Evolutionary conservation across 2,113 vertebrate genomes (phyloP).

Genomic region (Phalacrocorax aristotelis): DNA sequence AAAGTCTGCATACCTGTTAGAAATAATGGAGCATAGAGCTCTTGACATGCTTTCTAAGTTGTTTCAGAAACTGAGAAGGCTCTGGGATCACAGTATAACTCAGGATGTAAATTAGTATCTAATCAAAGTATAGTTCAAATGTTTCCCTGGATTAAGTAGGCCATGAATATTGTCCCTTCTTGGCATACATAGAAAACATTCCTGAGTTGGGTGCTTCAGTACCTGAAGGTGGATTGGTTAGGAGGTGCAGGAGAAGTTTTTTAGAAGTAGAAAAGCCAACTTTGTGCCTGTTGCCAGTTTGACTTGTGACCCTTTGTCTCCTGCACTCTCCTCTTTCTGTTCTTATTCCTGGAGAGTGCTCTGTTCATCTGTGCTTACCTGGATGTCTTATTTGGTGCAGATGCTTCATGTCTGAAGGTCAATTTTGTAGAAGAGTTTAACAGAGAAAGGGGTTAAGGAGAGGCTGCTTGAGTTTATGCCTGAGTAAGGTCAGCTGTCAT

Average conservation of each 20-base stretch:
- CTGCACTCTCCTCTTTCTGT: background rate
- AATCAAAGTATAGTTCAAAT: background rate
- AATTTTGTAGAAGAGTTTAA: background rate
- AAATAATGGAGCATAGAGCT: background rate
- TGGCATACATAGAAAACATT: rapidly evolving
- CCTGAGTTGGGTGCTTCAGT: background rate
- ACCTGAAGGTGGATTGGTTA: background rate
- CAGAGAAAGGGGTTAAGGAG: background rate
- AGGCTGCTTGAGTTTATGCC: background rate
- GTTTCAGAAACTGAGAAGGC: background rate
- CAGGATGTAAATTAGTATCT: background rate
- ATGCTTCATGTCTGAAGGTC: background rate
- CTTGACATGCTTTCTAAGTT: background rate
- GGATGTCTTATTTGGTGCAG: background rate
- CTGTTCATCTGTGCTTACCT: background rate
- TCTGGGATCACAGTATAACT: background rate
- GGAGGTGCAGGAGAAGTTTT: background rate
- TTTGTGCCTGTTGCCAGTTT: background rate
- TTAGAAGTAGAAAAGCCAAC: background rate
- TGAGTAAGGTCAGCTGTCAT: background rate
- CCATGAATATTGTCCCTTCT: background rate
- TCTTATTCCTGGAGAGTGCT: background rate
- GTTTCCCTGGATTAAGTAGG: background rate
- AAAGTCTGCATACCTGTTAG: background rate
- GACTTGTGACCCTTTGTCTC: background rate